A percentile compares a stretch with the other conserved stretches of the same genome.
These are phyloP conservation scores for Bergia puertoricense DNA, from an alignment of 92 coral and sea anemone genomes.

Conservation along the genomic window DNA sequence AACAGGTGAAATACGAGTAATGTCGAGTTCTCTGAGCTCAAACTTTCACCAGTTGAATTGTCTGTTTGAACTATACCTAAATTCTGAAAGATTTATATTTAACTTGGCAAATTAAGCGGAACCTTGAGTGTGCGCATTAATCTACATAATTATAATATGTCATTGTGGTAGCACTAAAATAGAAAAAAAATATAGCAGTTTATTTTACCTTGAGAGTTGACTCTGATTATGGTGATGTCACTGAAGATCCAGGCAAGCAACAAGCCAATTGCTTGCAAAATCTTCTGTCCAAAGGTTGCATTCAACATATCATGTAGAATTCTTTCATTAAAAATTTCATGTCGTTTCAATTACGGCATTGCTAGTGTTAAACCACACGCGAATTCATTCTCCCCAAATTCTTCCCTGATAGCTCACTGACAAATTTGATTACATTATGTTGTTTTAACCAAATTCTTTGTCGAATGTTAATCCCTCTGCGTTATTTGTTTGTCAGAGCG, in stretches of 20 bases:
- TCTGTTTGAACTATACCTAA: background rate
- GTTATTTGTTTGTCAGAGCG: background rate
- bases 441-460: background rate
- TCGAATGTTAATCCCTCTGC: background rate
- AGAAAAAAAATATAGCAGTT: background rate
- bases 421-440: background rate
- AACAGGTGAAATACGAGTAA: background rate
- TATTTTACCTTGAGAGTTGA: slow-evolving; percentile 37
- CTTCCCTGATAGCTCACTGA: background rate
- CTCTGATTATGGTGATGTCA: slow-evolving; percentile 5
- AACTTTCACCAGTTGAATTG: background rate
- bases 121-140: background rate
- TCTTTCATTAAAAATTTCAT: background rate
- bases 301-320: slow-evolving; percentile 12
- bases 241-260: background rate
- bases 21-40: background rate
- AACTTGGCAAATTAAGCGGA: background rate
- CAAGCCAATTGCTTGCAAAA: background rate
- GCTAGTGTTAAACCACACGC: background rate
- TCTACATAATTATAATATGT: no score
- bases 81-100: background rate
- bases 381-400: background rate
- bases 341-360: background rate
- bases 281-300: background rate
- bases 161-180: background rate